Evolutionary conservation across 2,888 invertebrate species (phyloP).

Genomic region (Boloria euphrosyne): DNA sequence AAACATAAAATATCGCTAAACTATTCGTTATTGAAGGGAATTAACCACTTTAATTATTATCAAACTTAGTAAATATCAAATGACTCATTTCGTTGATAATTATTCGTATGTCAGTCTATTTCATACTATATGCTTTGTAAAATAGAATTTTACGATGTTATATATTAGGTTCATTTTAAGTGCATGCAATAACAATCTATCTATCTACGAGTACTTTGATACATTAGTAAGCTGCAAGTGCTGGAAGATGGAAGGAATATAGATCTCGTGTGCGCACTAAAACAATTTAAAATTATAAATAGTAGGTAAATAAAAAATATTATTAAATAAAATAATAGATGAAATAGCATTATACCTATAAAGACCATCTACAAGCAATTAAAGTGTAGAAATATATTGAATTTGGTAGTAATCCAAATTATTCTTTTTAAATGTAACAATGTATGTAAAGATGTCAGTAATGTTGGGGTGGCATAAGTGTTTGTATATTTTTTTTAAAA

Average conservation of each 20-base stretch:
- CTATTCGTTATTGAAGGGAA: too few relatives aligned
- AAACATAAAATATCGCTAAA: too few relatives aligned
- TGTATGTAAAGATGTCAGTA: conserved; percentile 27
- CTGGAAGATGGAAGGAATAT: conserved; percentile 21
- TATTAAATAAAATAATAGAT: conserved; percentile 1
- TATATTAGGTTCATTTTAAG: background rate
- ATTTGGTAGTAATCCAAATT: conserved; percentile 17
- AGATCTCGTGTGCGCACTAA: background rate
- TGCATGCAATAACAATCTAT: conserved; percentile 7
- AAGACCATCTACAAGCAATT: conserved; percentile 7
- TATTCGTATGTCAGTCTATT: too few relatives aligned
- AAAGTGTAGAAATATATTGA: conserved; percentile 14
- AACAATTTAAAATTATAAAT: conserved; percentile 1
- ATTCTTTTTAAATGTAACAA: conserved; percentile 23
- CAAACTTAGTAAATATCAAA: too few relatives aligned
- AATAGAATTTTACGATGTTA: background rate
- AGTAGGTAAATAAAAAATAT: background rate
- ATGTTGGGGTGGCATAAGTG: conserved; percentile 16
- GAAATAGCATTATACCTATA: conserved; percentile 3
- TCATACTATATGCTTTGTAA: too few relatives aligned
- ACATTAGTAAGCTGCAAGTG: conserved; percentile 19
- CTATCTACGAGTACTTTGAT: conserved; percentile 4
- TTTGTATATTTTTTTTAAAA: background rate
- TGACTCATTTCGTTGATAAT: too few relatives aligned
- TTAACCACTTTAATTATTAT: background rate